A percentile compares a stretch with the other conserved stretches of the same genome.
Evolutionary conservation across 2,888 invertebrate species (phyloP).

Genomic region (Cactoblastis cactorum): DNA sequence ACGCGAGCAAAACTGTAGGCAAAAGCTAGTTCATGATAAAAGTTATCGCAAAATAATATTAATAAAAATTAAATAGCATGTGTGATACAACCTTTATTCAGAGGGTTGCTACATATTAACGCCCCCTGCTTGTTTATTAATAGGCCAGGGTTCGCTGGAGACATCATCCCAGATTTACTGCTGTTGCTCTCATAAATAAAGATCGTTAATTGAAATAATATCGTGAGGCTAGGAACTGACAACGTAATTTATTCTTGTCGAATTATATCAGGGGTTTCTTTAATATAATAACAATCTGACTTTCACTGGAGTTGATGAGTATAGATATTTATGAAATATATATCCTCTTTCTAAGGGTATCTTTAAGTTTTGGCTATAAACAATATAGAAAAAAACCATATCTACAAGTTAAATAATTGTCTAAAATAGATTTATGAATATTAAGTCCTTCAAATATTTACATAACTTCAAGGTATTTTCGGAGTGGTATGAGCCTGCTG

Average conservation of each 20-base stretch:
- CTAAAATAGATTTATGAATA: no score
- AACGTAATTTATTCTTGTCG: neutral
- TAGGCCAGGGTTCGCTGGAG: conserved; percentile 36
- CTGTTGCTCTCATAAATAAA: conserved; percentile 55
- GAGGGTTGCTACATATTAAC: conserved; percentile 10
- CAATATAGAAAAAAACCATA: no score
- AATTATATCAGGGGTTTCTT: neutral
- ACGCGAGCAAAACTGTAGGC: no score
- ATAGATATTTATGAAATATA: neutral
- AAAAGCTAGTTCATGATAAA: no score
- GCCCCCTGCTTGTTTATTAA: conserved; percentile 41
- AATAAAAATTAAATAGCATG: neutral
- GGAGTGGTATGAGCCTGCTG: no score
- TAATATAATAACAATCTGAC: neutral
- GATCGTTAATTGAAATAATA: conserved; percentile 44
- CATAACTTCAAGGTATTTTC: no score
- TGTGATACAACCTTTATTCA: neutral
- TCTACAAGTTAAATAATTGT: no score
- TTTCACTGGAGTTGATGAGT: no score
- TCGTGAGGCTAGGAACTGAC: conserved; percentile 1
- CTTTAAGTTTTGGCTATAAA: no score
- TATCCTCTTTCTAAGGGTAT: no score
- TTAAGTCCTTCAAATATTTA: no score
- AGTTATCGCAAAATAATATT: neutral
- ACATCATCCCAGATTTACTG: conserved; percentile 55